Percentiles rank a stretch among this genome's conserved stretches.
Conservation (phyloP, 2,888 invertebrate species). For the Pediacus dermestoides region DNA sequence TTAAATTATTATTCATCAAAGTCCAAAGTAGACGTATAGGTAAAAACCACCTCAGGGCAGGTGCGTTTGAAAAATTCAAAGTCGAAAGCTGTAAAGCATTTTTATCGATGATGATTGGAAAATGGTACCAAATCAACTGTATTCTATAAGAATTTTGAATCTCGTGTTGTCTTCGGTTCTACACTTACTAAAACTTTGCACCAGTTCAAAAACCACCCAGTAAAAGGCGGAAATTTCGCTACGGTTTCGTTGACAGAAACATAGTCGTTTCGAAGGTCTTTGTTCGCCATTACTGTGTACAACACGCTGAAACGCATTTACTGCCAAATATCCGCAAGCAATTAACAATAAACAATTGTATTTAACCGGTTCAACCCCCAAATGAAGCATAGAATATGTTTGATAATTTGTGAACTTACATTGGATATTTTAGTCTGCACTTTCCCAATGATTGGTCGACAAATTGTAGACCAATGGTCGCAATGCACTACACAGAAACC, state of each 20-base stretch:
- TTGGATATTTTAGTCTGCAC: slow-evolving; percentile 69
- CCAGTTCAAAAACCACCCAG: too few species aligned
- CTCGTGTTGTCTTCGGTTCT: too few species aligned
- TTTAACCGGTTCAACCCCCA: slow-evolving; percentile 43
- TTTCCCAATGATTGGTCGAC: slow-evolving; percentile 88
- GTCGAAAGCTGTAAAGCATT: too few species aligned
- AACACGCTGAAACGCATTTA: too few species aligned
- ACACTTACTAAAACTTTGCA: too few species aligned
- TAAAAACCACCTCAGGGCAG: too few species aligned
- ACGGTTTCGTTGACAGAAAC: slow-evolving; percentile 6
- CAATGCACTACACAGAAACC: slow-evolving; percentile 65
- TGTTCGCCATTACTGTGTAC: slow-evolving; percentile 21
- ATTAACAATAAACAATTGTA: slow-evolving; percentile 35
- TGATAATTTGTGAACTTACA: slow-evolving; percentile 72
- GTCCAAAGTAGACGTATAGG: too few species aligned
- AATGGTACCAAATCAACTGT: too few species aligned
- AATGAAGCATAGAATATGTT: slow-evolving; percentile 49
- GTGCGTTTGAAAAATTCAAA: too few species aligned
- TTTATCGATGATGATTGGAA: too few species aligned
- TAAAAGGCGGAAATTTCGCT: slow-evolving; percentile 6
- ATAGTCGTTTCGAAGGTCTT: slow-evolving; percentile 19
- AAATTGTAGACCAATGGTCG: slow-evolving; percentile 82
- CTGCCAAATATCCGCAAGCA: slow-evolving; percentile 19
- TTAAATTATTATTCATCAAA: too few species aligned
- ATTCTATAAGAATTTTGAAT: too few species aligned